phyloP scores from a whole-genome alignment of 2,113 vertebrate species.

The Sebastes fasciatus region DNA sequence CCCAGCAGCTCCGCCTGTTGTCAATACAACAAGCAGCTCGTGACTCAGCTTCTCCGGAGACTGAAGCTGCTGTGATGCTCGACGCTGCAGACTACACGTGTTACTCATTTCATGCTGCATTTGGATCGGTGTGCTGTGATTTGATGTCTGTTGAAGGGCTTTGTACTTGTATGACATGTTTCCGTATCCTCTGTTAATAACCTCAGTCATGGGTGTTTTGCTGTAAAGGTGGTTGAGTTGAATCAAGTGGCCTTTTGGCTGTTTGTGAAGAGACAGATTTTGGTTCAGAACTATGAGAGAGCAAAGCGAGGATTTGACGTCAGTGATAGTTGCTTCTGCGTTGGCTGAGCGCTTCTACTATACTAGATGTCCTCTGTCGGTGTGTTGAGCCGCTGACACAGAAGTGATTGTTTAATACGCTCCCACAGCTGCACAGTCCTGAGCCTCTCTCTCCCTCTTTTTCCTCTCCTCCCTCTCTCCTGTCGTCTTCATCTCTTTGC shows the following conservation, averaged over 20 bases:
- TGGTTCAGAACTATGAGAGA: conserved; percentile 2
- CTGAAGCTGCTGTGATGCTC: conserved; percentile 33
- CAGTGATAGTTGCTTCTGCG: conserved; percentile 26
- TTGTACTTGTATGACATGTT: conserved; percentile 27
- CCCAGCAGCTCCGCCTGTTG: conserved; percentile 44
- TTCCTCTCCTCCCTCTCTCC: conserved; percentile 28
- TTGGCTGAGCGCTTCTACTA: conserved; percentile 39
- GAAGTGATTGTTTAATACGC: conserved; percentile 73
- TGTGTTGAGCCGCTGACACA: conserved; percentile 72
- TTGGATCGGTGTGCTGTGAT: conserved; percentile 15
- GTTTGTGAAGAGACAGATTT: conserved; percentile 16
- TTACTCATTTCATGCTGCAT: conserved; percentile 24
- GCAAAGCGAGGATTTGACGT: conserved; percentile 35
- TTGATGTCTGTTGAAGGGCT: conserved; percentile 28
- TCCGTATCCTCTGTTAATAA: conserved; percentile 16
- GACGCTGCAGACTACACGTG: conserved; percentile 35
- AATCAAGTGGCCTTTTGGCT: not conserved
- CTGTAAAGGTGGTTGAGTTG: not conserved
- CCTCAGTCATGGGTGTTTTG: conserved; percentile 3
- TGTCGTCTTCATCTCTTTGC: conserved; percentile 47
- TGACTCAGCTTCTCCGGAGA: conserved; percentile 65
- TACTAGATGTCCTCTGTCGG: conserved; percentile 55
- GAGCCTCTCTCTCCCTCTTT: conserved; percentile 37
- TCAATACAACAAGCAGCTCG: conserved; percentile 49
- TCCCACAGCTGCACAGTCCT: conserved; percentile 73